Evolutionary conservation across 2,797 vertebrate genomes (phyloP).

Genomic region (Bucorvus abyssinicus): DNA sequence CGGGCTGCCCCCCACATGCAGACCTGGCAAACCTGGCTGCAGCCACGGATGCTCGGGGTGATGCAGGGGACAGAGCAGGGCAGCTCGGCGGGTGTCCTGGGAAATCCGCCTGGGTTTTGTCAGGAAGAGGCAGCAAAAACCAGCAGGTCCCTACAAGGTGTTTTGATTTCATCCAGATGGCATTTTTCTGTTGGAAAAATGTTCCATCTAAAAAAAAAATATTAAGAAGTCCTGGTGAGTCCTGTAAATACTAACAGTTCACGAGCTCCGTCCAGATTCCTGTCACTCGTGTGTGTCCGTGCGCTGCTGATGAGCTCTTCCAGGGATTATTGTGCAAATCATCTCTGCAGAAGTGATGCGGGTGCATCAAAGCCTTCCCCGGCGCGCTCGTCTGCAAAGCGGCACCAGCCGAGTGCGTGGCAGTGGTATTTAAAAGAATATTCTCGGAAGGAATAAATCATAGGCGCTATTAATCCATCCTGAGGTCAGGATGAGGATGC

Average conservation of each 20-base stretch:
- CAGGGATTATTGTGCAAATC: accelerated
- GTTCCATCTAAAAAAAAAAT: not conserved
- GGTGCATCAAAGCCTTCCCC: not conserved
- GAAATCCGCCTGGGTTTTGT: not conserved
- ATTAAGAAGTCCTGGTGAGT: not conserved
- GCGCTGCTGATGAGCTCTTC: accelerated
- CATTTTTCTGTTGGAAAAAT: not conserved
- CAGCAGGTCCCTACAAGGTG: not conserved
- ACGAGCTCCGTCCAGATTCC: accelerated
- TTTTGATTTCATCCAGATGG: not conserved
- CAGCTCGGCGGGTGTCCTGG: not conserved
- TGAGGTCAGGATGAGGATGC: not conserved
- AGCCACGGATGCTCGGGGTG: not conserved
- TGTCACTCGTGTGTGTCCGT: accelerated
- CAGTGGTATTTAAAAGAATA: not conserved
- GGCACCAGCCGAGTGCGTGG: not conserved
- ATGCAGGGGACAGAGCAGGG: not conserved
- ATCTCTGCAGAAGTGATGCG: accelerated
- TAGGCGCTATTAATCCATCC: not conserved
- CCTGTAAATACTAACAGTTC: not conserved
- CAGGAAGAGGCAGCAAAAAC: not conserved
- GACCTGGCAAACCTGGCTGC: too few species aligned
- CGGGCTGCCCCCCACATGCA: accelerated
- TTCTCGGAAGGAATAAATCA: not conserved
- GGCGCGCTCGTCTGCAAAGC: accelerated